Evolutionary conservation across 2,888 invertebrate species (phyloP).

Genomic region (Dynastes grantii): DNA sequence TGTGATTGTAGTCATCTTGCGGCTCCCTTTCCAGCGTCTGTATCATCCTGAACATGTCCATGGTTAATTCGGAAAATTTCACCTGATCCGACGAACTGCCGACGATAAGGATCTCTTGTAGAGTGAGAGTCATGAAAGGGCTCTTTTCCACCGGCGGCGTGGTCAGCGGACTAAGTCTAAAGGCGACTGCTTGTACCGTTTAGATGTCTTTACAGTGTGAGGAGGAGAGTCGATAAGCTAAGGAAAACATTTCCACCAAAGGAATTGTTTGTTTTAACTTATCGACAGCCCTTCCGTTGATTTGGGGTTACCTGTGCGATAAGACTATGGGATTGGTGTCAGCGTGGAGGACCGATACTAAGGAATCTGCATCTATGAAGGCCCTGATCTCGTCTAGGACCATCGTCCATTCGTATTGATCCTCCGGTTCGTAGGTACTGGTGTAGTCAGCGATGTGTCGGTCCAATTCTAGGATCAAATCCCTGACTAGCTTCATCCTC

Average conservation of each 20-base stretch:
- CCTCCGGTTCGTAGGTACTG: constrained; percentile 96
- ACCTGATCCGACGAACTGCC: constrained; percentile 96
- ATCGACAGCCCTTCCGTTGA: too few species aligned
- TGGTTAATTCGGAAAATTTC: constrained; percentile 95
- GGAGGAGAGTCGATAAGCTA: background rate
- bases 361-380: constrained; percentile 93
- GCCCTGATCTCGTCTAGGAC: constrained; percentile 96
- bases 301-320: constrained; percentile 82
- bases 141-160: constrained; percentile 92
- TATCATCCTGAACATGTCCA: constrained; percentile 98
- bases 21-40: constrained; percentile 96
- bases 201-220: background rate
- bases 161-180: constrained; percentile 85
- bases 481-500: constrained; percentile 93
- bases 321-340: constrained; percentile 89
- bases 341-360: constrained; percentile 90
- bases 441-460: constrained; percentile 97
- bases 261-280: too few species aligned
- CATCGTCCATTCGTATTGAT: constrained; percentile 95
- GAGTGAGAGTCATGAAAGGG: constrained; percentile 87
- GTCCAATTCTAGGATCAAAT: constrained; percentile 92
- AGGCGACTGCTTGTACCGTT: constrained; percentile 53
- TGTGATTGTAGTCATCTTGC: constrained; percentile 84
- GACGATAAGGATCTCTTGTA: constrained; percentile 95
- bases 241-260: too few species aligned